phyloP scores from a whole-genome alignment of 2,113 vertebrate genomes.

The Hydropotes inermis region DNA sequence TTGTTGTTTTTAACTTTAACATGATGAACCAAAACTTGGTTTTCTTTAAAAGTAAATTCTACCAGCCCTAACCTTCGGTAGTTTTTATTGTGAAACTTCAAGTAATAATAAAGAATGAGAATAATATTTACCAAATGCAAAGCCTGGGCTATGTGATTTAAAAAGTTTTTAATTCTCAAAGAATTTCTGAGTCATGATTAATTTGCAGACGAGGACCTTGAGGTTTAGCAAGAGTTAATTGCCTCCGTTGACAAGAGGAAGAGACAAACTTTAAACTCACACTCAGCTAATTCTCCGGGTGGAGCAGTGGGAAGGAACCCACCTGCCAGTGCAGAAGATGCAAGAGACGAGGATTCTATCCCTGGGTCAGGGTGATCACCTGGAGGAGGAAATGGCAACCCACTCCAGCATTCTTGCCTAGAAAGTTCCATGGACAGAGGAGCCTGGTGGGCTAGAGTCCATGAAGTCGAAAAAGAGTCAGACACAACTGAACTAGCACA shows the following conservation, averaged over 20 bases:
- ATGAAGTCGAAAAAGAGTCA: neutral
- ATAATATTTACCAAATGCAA: neutral
- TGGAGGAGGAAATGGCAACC: neutral
- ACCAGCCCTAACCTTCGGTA: neutral
- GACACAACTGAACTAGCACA: neutral
- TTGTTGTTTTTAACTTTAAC: constrained; percentile 2
- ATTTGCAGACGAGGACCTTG: neutral
- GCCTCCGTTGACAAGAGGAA: neutral
- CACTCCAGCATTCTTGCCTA: neutral
- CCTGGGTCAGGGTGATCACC: neutral
- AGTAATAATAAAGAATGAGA: neutral
- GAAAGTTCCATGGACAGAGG: neutral
- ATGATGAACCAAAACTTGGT: neutral
- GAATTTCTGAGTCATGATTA: neutral
- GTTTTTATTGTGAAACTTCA: neutral
- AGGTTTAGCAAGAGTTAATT: neutral
- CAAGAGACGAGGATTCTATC: neutral
- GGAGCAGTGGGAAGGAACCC: neutral
- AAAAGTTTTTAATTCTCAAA: neutral
- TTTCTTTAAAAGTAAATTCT: neutral
- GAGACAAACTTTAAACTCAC: neutral
- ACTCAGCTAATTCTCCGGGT: neutral
- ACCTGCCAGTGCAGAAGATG: neutral
- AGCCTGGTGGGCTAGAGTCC: neutral
- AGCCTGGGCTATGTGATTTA: neutral